Percentiles rank a stretch among this genome's conserved stretches.
Evolutionary conservation across 2,888 invertebrate genomes (phyloP).

Genomic region (Odontocolon sp.): DNA sequence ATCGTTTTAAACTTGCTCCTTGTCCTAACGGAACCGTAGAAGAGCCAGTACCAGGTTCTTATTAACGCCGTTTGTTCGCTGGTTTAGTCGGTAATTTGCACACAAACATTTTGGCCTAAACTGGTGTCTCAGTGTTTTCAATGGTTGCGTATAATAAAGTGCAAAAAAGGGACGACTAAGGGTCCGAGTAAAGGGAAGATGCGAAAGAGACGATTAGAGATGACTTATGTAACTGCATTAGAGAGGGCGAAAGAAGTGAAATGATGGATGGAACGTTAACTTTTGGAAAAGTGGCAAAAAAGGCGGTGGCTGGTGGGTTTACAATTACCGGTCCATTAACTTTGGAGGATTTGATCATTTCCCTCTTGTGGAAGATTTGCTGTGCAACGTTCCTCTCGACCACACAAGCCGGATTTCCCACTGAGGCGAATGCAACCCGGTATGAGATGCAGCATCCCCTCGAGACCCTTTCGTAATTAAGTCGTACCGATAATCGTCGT

Average conservation of each 20-base stretch:
- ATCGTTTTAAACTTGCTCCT: slow-evolving; percentile 49
- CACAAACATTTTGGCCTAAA: slow-evolving; percentile 2
- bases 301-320: not conserved
- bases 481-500: slow-evolving; percentile 50
- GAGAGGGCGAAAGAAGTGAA: not conserved
- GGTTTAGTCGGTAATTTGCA: slow-evolving; percentile 23
- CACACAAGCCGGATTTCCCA: slow-evolving; percentile 2
- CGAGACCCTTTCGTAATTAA: slow-evolving; percentile 44
- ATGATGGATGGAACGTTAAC: too few relatives aligned
- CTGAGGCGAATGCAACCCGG: slow-evolving; percentile 22
- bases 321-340: not conserved
- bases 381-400: not conserved
- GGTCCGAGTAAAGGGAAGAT: too few relatives aligned
- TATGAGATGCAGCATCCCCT: slow-evolving; percentile 16
- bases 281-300: too few relatives aligned
- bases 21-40: slow-evolving; percentile 1
- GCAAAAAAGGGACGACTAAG: not conserved
- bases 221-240: too few relatives aligned
- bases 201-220: not conserved
- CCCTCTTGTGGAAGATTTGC: not conserved
- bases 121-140: slow-evolving; percentile 14
- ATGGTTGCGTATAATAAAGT: not conserved
- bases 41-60: slow-evolving; percentile 24
- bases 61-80: slow-evolving; percentile 41
- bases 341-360: not conserved